A percentile compares a stretch with the other conserved stretches of the same genome.
These are phyloP conservation scores for Leptopilina boulardi DNA, from an alignment of 1,140 invertebrate genomes.

Conservation along the genomic window DNA sequence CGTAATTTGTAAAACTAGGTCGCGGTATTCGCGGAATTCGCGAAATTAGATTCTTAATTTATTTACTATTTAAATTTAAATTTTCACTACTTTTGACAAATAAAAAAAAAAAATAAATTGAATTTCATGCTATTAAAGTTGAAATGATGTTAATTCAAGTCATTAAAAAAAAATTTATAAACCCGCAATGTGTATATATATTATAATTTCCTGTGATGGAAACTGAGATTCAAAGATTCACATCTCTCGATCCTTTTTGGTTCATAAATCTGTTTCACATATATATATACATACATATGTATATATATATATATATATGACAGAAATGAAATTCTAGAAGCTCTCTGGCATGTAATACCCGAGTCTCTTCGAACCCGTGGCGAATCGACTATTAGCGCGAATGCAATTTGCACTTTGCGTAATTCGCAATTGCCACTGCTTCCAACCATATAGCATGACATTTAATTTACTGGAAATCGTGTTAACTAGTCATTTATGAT, in stretches of 20 bases:
- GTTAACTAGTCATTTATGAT: slow-evolving; percentile 26
- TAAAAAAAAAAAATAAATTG: too few relatives aligned
- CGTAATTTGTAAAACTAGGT: too few relatives aligned
- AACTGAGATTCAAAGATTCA: background rate
- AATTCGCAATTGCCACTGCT: slow-evolving; percentile 25
- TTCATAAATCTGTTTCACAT: slow-evolving; percentile 7
- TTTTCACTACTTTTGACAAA: too few relatives aligned
- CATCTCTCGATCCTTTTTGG: background rate
- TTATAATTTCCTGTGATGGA: background rate
- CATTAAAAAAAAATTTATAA: background rate
- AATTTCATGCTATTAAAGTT: background rate
- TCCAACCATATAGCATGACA: slow-evolving; percentile 23
- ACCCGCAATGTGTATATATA: background rate
- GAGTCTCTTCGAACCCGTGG: background rate
- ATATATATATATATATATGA: too few relatives aligned
- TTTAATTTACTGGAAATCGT: slow-evolving; percentile 30
- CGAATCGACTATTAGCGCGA: slow-evolving; percentile 18
- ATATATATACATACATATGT: too few relatives aligned
- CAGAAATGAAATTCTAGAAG: slow-evolving; percentile 21
- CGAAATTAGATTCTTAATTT: too few relatives aligned
- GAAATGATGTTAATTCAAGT: background rate
- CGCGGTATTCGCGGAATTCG: too few relatives aligned
- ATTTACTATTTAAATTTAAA: too few relatives aligned
- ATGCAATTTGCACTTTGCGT: slow-evolving; percentile 29
- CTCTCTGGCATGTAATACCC: background rate